Base-by-base conservation (phyloP, 1,140 invertebrate genomes). In the Orchesella cincta region DNA sequence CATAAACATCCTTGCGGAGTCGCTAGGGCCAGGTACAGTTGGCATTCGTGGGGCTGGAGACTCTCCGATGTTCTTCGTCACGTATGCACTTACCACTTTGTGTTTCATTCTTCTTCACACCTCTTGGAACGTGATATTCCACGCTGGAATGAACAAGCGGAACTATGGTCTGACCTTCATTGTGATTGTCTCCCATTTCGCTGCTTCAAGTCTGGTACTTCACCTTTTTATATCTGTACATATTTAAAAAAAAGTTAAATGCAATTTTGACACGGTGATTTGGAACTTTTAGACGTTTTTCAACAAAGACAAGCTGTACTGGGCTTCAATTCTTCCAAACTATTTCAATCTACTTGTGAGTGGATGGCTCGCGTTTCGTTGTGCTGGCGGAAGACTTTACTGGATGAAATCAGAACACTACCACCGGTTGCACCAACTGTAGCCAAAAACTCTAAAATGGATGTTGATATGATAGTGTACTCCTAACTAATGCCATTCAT, bases 91-190 rank as follows among this genome's bases (percentile, higher is more conserved):
- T 5, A 92, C 92, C 57, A 94, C 94, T 1, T 87, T 98, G 0
- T 93, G 93, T 83, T 95, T 98, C 84, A 93, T 97, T 34, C 85
- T 98, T 2, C 87, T 98, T 2, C 95, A 99, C 84, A 96, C 94
- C 29, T 96, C 95, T 84, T 99, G 97, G 97, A 93, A 94, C 78
- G 90, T 99, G 0, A 93, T 98, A 73, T 97, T 97, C 85, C 98
- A 97, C 84, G 90, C 93, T 83, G 95, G 93, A 0, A 85, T 93
- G 46, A 95, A 98, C 85, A 91, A 89, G 18, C 91, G 90, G 80
- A 92, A 92, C 80, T 92, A 91, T 83, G 80, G 89, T 16, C 90
- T 93, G 80, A 83, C 97, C 8, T 84, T 84, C 0, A 92, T 90
- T 88, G 95, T 98, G 0, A 84, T 97, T 29, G 82, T 88, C 0